These are phyloP conservation scores for Eidolon dupreanum DNA, from an alignment of 2,797 vertebrate species.

Conservation along the genomic window DNA sequence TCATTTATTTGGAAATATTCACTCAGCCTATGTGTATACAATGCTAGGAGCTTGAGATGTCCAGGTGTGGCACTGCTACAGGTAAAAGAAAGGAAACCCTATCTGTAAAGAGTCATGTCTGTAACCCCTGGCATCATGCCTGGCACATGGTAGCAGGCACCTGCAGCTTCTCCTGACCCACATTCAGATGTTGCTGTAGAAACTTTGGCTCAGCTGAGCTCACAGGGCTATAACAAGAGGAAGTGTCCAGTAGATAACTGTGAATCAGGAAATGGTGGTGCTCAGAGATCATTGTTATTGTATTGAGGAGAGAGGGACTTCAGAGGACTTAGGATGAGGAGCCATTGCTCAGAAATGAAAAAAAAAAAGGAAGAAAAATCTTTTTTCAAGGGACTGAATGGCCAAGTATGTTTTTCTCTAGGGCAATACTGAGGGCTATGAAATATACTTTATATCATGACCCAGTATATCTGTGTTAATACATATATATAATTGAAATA, in stretches of 20 bases:
- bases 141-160: not conserved
- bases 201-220: not conserved
- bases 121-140: not conserved
- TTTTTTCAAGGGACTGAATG: not conserved
- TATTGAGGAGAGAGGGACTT: not conserved
- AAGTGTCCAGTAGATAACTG: not conserved
- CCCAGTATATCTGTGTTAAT: not conserved
- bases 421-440: not conserved
- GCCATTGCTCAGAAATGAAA: not conserved
- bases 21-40: no score
- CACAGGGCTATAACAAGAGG: not conserved
- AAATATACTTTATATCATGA: conserved; percentile 22
- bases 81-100: not conserved
- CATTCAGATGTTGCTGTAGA: not conserved
- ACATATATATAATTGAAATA: not conserved
- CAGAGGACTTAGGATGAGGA: not conserved
- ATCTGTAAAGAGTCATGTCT: not conserved
- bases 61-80: not conserved
- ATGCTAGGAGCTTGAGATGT: not conserved
- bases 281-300: not conserved
- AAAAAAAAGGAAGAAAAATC: not conserved
- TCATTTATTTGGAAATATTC: not conserved
- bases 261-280: not conserved
- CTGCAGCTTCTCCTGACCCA: not conserved
- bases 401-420: not conserved